phyloP scores from a whole-genome alignment of 2,113 vertebrate genomes.

The Sebastes schlegelii region DNA sequence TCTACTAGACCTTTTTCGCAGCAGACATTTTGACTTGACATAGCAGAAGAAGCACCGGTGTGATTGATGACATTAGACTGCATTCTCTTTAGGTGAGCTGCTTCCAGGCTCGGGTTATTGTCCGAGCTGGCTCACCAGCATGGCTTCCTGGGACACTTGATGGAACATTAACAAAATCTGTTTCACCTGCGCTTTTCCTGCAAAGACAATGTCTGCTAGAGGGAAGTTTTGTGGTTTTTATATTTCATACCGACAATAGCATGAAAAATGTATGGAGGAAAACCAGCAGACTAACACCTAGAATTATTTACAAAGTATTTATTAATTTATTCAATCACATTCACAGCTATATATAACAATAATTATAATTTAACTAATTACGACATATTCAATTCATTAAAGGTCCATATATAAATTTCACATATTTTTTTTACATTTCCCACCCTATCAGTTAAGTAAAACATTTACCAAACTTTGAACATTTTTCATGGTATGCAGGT shows the following conservation, averaged over 20 bases:
- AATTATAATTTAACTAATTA: background rate
- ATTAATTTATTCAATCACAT: background rate
- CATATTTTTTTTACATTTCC: background rate
- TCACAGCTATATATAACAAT: background rate
- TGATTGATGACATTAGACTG: too few relatives aligned
- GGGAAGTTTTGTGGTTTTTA: background rate
- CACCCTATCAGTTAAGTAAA: background rate
- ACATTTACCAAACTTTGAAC: background rate
- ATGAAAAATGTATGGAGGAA: background rate
- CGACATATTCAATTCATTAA: background rate
- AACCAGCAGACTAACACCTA: background rate
- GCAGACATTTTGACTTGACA: background rate
- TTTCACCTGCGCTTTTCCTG: background rate
- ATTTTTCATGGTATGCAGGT: background rate
- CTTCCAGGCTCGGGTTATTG: background rate
- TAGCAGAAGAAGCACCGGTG: background rate
- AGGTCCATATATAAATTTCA: background rate
- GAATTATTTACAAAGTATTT: background rate
- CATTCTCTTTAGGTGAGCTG: too few relatives aligned
- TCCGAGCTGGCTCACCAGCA: too few relatives aligned
- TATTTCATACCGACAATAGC: background rate
- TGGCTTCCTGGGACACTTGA: background rate
- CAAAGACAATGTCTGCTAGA: background rate
- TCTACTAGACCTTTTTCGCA: too few relatives aligned
- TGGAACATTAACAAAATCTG: background rate